Evolutionary conservation across 2,797 vertebrate species (phyloP).

Genomic region (Danionella dracula): DNA sequence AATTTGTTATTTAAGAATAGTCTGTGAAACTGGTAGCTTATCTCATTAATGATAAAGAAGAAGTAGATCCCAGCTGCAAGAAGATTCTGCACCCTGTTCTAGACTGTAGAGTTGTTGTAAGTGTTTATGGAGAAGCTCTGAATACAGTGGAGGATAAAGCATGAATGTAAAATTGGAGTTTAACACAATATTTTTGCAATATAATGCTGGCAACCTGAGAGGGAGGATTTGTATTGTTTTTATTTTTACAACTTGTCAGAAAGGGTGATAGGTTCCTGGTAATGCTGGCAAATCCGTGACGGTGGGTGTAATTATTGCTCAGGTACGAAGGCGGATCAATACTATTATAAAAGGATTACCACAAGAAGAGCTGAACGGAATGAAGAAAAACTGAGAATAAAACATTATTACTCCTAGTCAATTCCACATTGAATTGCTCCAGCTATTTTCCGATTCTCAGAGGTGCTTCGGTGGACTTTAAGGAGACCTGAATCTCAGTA

Average conservation of each 20-base stretch:
- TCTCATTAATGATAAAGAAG: too few relatives aligned
- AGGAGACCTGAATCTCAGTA: slow-evolving; percentile 45
- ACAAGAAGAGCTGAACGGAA: background rate
- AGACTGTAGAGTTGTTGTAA: too few relatives aligned
- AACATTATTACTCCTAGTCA: slow-evolving; percentile 11
- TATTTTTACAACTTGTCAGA: too few relatives aligned
- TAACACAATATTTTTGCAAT: too few relatives aligned
- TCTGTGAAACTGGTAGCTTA: too few relatives aligned
- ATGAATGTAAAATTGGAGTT: background rate
- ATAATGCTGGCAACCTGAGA: too few relatives aligned
- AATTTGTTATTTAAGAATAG: too few relatives aligned
- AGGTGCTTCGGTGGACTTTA: slow-evolving; percentile 28
- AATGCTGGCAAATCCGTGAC: too few relatives aligned
- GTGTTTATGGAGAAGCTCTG: too few relatives aligned
- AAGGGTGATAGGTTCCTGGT: background rate
- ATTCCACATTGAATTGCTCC: background rate
- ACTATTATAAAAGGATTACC: background rate
- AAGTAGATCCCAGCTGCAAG: too few relatives aligned
- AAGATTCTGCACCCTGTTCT: too few relatives aligned
- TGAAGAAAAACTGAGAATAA: background rate
- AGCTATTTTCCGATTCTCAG: background rate
- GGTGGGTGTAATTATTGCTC: background rate
- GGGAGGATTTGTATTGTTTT: too few relatives aligned
- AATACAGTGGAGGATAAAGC: background rate
- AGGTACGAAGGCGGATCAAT: background rate